These are phyloP conservation scores for Pyrochroa serraticornis DNA, from an alignment of 2,888 invertebrate genomes.

Conservation along the genomic window DNA sequence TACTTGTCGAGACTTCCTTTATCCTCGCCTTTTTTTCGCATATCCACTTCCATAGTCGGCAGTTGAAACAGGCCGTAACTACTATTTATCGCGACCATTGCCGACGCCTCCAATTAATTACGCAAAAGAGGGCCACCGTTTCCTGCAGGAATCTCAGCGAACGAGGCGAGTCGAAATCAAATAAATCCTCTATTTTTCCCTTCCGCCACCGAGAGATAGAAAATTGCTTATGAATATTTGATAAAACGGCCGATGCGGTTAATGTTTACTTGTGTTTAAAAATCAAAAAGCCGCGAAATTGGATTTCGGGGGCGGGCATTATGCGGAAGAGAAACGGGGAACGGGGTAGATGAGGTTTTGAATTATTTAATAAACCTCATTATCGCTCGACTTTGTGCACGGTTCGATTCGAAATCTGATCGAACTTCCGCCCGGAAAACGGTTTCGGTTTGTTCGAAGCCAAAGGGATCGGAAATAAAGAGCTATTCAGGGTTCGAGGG, in stretches of 20 bases:
- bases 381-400: background rate
- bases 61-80: too few relatives aligned
- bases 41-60: too few relatives aligned
- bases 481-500: too few relatives aligned
- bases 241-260: constrained; percentile 18
- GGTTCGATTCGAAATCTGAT: too few relatives aligned
- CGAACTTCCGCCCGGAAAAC: too few relatives aligned
- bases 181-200: background rate
- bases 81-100: too few relatives aligned
- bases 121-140: too few relatives aligned
- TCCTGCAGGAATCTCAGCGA: too few relatives aligned
- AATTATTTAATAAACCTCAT: constrained; percentile 18
- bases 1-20: constrained; percentile 28
- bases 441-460: too few relatives aligned
- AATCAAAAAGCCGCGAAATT: constrained; percentile 29
- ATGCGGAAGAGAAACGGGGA: background rate
- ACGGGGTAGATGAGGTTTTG: constrained; percentile 2
- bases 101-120: too few relatives aligned
- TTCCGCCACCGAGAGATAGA: constrained; percentile 2
- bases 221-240: constrained; percentile 28
- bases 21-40: constrained; percentile 11
- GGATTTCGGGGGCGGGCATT: constrained; percentile 9
- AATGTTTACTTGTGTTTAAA: constrained; percentile 27
- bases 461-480: too few relatives aligned
- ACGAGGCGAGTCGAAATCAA: background rate